A percentile compares a stretch with the other conserved stretches of the same genome.
Evolutionary conservation across 2,113 vertebrate genomes (phyloP).

Genomic region (Varanus salvator): DNA sequence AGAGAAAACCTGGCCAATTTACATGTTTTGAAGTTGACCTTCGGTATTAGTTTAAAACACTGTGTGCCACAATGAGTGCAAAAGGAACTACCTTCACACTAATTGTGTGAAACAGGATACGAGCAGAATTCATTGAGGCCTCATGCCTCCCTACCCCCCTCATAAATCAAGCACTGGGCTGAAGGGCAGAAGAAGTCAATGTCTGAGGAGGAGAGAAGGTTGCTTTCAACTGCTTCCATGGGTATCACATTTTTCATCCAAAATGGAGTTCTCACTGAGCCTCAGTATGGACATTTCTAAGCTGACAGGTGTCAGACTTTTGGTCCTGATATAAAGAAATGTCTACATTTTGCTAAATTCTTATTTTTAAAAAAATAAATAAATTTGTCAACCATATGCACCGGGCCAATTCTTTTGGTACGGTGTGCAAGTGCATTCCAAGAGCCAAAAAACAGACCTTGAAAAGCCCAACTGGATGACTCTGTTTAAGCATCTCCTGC

Average conservation of each 20-base stretch:
- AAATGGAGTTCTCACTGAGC: background rate
- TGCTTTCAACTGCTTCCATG: background rate
- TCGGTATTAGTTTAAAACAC: background rate
- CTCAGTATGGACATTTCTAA: background rate
- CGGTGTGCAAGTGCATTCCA: too few species aligned
- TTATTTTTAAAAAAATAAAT: too few species aligned
- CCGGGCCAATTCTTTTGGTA: too few species aligned
- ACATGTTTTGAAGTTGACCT: background rate
- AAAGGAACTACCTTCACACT: too few species aligned
- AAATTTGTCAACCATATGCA: too few species aligned
- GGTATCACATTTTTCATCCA: background rate
- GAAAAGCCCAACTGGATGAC: too few species aligned
- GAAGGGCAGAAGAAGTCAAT: background rate
- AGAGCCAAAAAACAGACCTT: too few species aligned
- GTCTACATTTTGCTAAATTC: too few species aligned
- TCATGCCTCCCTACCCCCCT: background rate
- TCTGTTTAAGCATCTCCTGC: too few species aligned
- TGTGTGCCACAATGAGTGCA: too few species aligned
- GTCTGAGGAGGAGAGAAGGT: background rate
- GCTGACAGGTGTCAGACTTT: background rate
- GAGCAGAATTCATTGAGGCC: too few species aligned
- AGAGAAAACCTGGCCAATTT: background rate
- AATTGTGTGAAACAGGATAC: too few species aligned
- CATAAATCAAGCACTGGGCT: background rate
- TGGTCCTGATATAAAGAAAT: background rate